These are phyloP conservation scores for Cheilosia urbana DNA, from an alignment of 2,888 invertebrate genomes.

Conservation along the genomic window DNA sequence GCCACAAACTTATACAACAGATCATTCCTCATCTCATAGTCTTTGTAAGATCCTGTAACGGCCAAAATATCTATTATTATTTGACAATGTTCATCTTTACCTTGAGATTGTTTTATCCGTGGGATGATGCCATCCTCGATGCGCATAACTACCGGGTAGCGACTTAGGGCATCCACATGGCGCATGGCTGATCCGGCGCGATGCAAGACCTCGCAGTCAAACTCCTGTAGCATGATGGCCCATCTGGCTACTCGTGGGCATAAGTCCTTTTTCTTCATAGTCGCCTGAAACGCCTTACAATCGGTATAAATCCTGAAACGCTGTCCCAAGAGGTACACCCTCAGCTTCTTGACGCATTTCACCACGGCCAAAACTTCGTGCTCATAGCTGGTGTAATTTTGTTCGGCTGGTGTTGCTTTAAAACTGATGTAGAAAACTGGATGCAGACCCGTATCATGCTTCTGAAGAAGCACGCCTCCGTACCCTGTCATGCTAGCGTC, in stretches of 20 bases:
- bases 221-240: constrained; percentile 10
- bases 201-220: too few species aligned
- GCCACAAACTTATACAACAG: constrained; percentile 12
- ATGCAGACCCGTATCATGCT: constrained; percentile 32
- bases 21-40: constrained; percentile 2
- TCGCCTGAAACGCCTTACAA: constrained; percentile 78
- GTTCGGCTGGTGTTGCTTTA: constrained; percentile 76
- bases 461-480: constrained; percentile 77
- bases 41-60: background rate
- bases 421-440: constrained; percentile 76
- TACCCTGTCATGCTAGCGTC: constrained; percentile 77
- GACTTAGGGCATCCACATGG: too few species aligned
- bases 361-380: constrained; percentile 78
- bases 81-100: constrained; percentile 7
- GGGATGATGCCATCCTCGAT: constrained; percentile 19
- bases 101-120: background rate
- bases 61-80: too few species aligned
- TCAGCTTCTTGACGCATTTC: constrained; percentile 74
- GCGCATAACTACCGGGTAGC: background rate
- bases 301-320: constrained; percentile 68
- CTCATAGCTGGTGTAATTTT: constrained; percentile 78
- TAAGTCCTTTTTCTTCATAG: constrained; percentile 77
- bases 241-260: constrained; percentile 77
- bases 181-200: too few species aligned
- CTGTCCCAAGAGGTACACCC: constrained; percentile 74